Evolutionary conservation across 2,797 vertebrate species (phyloP).

Genomic region (Schizopygopsis malacanthus): DNA sequence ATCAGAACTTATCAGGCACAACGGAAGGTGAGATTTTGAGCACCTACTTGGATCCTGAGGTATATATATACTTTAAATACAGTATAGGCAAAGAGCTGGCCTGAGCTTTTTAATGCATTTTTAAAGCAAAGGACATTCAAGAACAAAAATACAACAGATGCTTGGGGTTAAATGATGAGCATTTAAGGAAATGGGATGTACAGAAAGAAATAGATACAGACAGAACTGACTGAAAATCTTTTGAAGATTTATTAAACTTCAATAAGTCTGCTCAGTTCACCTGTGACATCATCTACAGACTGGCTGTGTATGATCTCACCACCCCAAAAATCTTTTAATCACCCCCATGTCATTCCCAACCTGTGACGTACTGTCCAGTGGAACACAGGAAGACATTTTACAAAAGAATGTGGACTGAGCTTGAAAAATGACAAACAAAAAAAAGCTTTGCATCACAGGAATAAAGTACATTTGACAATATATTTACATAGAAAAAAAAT

Average conservation of each 20-base stretch:
- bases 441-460: neutral
- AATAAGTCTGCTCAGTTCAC: neutral
- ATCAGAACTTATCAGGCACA: constrained; percentile 91
- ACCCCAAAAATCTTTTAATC: neutral
- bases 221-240: neutral
- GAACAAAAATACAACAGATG: constrained; percentile 34
- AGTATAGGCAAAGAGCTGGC: constrained; percentile 48
- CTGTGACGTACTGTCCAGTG: neutral
- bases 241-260: constrained; percentile 5
- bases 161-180: constrained; percentile 25
- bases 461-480: neutral
- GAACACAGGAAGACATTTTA: neutral
- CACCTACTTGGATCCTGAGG: constrained; percentile 57
- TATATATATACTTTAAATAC: constrained; percentile 54
- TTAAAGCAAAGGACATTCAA: constrained; percentile 55
- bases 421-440: neutral
- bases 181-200: constrained; percentile 35
- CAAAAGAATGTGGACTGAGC: neutral
- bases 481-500: neutral
- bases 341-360: neutral
- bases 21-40: constrained; percentile 87
- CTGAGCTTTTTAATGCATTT: constrained; percentile 47
- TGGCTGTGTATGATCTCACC: constrained; percentile 7
- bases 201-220: constrained; percentile 30
- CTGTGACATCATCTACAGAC: neutral